phyloP scores from a whole-genome alignment of 2,113 vertebrate genomes.

The Pomatostomus ruficeps region DNA sequence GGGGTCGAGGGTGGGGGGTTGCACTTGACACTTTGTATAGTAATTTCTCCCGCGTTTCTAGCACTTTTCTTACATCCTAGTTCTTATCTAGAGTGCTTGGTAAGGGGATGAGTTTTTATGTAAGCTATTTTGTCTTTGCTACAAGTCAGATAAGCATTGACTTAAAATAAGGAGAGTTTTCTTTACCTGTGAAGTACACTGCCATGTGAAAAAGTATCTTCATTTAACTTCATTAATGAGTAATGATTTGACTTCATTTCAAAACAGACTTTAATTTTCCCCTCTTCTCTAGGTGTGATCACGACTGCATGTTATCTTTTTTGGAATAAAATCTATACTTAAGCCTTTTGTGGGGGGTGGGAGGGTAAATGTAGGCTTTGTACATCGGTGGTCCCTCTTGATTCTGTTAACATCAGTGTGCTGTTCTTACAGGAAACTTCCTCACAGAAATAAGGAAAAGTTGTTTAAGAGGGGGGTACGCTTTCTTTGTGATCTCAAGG shows the following conservation, averaged over 20 bases:
- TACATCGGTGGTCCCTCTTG: conserved; percentile 40
- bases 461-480: background rate
- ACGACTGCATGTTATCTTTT: conserved; percentile 2
- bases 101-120: background rate
- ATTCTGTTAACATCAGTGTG: conserved; percentile 47
- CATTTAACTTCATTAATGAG: background rate
- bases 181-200: background rate
- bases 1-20: background rate
- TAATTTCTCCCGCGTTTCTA: background rate
- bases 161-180: background rate
- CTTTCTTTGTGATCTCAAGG: conserved; percentile 52
- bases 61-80: background rate
- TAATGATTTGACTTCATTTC: background rate
- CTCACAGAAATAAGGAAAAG: conserved; percentile 18
- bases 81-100: background rate
- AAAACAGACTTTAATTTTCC: background rate
- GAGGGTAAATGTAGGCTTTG: conserved; percentile 17
- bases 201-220: background rate
- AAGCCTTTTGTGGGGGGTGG: background rate
- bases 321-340: conserved; percentile 35
- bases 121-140: background rate
- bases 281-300: background rate
- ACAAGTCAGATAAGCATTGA: background rate
- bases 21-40: conserved; percentile 33
- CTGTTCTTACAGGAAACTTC: conserved; percentile 11